Evolutionary conservation across 1,140 invertebrate species (phyloP).

Genomic region (Dolichoris vasculosae): DNA sequence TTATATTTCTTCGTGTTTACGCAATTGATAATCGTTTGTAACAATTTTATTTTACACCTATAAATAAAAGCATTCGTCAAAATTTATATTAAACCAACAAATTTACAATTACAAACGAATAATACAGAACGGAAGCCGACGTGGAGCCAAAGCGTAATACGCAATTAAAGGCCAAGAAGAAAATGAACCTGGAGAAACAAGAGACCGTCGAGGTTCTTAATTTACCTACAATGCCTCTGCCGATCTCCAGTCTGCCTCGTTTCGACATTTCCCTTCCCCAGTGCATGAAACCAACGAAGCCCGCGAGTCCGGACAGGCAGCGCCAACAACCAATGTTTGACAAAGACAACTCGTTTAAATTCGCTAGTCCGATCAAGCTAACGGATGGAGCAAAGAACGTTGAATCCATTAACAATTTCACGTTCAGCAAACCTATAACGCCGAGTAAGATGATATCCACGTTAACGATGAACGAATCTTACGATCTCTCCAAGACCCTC

Average conservation of each 20-base stretch:
- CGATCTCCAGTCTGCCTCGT: slow-evolving; percentile 78
- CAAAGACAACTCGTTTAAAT: slow-evolving; percentile 65
- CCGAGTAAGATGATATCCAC: slow-evolving; percentile 56
- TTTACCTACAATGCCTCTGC: slow-evolving; percentile 77
- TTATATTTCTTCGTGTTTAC: no score
- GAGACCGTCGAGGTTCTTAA: slow-evolving; percentile 73
- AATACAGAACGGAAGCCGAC: slow-evolving; percentile 59
- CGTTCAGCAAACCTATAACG: slow-evolving; percentile 75
- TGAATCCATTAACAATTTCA: slow-evolving; percentile 74
- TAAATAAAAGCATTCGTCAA: no score
- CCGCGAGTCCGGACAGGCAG: background rate
- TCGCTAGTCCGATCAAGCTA: slow-evolving; percentile 69
- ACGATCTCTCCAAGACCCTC: slow-evolving; percentile 51
- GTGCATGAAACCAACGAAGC: slow-evolving; percentile 51
- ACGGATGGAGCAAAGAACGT: slow-evolving; percentile 59
- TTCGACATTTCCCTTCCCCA: slow-evolving; percentile 75
- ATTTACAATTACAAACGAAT: slow-evolving; percentile 27
- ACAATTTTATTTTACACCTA: no score
- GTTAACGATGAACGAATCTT: slow-evolving; percentile 32
- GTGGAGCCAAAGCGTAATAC: slow-evolving; percentile 56
- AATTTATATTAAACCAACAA: no score
- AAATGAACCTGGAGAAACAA: slow-evolving; percentile 67
- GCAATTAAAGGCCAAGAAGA: slow-evolving; percentile 58
- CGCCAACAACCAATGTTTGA: background rate
- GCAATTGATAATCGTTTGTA: no score